These are phyloP conservation scores for Philaethria dido DNA, from an alignment of 2,888 invertebrate species.

Conservation along the genomic window DNA sequence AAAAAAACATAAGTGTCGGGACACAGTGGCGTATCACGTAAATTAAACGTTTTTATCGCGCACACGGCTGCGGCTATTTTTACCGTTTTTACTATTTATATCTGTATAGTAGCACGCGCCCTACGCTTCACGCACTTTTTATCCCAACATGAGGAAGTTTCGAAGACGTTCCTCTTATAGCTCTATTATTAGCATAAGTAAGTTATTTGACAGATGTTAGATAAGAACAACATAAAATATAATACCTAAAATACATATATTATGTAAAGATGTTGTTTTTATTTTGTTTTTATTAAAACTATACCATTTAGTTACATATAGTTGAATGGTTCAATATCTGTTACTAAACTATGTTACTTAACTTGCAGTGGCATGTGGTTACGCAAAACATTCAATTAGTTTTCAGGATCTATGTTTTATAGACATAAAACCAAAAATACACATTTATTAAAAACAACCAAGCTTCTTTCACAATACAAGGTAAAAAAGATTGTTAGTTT, in stretches of 20 bases:
- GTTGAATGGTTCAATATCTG: neutral
- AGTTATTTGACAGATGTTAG: slow-evolving; percentile 48
- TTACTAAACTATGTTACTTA: neutral
- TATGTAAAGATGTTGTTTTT: neutral
- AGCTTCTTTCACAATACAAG: slow-evolving; percentile 66
- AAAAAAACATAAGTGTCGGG: slow-evolving; percentile 80
- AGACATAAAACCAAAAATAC: slow-evolving; percentile 3
- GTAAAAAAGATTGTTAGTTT: slow-evolving; percentile 73
- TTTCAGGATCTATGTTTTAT: neutral
- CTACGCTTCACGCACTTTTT: slow-evolving; percentile 69
- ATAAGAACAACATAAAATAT: slow-evolving; percentile 40
- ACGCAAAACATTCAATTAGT: neutral
- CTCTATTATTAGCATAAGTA: slow-evolving; percentile 59
- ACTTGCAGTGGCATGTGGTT: neutral
- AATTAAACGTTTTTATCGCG: slow-evolving; percentile 81
- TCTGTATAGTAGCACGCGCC: slow-evolving; percentile 68
- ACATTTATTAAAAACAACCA: slow-evolving; percentile 54
- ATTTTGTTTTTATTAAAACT: neutral
- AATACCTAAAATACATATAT: slow-evolving; percentile 7
- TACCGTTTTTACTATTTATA: slow-evolving; percentile 74
- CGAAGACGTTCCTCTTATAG: slow-evolving; percentile 50
- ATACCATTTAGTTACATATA: too few species aligned
- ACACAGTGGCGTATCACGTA: slow-evolving; percentile 71
- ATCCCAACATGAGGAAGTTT: slow-evolving; percentile 58
- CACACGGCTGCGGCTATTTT: slow-evolving; percentile 66